phyloP scores from a whole-genome alignment of 2,888 invertebrate species.

The Oscheius onirici region DNA sequence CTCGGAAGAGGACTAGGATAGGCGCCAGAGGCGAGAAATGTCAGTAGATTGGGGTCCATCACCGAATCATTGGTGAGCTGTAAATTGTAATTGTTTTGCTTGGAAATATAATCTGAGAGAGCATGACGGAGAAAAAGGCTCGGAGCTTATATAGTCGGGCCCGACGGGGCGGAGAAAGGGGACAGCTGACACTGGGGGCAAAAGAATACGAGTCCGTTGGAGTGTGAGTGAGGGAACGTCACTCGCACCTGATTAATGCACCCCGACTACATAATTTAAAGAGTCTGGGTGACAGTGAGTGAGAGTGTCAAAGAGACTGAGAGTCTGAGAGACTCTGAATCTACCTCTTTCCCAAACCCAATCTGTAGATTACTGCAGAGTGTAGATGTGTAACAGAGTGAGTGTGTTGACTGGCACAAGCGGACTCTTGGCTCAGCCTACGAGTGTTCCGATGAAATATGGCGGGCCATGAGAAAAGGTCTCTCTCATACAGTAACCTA shows the following conservation, averaged over 20 bases:
- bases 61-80: not conserved
- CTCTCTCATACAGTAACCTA: no score
- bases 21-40: constrained; percentile 5
- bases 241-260: no score
- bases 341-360: not conserved
- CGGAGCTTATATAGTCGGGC: not conserved
- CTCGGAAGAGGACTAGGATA: constrained; percentile 21
- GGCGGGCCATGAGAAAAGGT: no score
- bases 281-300: no score
- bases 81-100: not conserved
- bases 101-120: not conserved
- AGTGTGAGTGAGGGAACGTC: no score
- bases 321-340: not conserved
- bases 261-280: no score
- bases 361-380: no score
- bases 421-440: no score
- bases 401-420: no score
- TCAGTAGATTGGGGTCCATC: constrained; percentile 24
- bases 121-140: not conserved
- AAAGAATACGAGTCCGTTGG: not conserved
- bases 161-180: not conserved
- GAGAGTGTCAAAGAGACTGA: no score
- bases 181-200: constrained; percentile 1
- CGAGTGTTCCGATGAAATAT: no score
- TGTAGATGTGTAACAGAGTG: no score